Conservation (phyloP, 2,113 vertebrate species). For the Bombycilla garrulus region DNA sequence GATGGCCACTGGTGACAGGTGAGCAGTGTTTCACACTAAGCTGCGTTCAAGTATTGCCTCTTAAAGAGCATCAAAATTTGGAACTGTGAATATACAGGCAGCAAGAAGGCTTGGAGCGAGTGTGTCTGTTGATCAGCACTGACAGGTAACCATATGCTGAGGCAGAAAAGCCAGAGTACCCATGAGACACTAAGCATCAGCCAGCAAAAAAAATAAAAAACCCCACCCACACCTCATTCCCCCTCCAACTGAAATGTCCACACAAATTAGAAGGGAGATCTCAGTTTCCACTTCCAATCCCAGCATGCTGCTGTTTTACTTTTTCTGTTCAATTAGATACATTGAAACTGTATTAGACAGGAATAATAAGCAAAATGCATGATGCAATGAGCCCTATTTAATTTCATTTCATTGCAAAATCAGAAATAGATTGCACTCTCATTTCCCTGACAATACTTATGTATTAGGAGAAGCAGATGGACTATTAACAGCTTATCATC, state of each 20-base stretch:
- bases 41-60: background rate
- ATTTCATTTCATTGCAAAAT: background rate
- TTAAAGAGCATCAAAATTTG: background rate
- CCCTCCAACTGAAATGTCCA: background rate
- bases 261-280: background rate
- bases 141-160: background rate
- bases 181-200: background rate
- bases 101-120: background rate
- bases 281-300: background rate
- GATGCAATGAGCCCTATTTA: background rate
- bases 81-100: background rate
- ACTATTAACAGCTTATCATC: background rate
- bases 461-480: background rate
- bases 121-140: background rate
- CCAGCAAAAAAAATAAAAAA: background rate
- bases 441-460: background rate
- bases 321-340: background rate
- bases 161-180: background rate
- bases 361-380: background rate
- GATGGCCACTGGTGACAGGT: background rate
- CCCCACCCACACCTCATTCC: background rate
- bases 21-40: background rate
- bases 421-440: background rate
- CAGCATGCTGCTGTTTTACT: background rate
- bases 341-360: background rate